A percentile compares a stretch with the other conserved stretches of the same genome.
These are phyloP conservation scores for Malacosoma neustria DNA, from an alignment of 2,888 invertebrate genomes.

Conservation along the genomic window DNA sequence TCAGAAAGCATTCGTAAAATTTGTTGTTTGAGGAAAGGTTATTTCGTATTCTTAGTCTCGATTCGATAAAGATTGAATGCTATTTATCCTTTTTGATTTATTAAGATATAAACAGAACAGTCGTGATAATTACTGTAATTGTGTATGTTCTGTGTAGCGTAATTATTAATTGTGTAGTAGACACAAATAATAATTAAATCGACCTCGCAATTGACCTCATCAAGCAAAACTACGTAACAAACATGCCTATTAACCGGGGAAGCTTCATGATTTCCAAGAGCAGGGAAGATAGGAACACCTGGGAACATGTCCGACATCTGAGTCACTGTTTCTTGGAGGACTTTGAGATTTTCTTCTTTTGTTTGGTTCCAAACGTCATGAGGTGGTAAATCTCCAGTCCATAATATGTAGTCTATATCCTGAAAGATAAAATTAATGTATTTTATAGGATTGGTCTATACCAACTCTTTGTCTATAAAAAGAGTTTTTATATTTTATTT, in stretches of 20 bases:
- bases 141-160: too few species aligned
- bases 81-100: too few species aligned
- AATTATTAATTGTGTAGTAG: too few species aligned
- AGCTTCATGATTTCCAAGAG: conserved; percentile 97
- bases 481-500: too few species aligned
- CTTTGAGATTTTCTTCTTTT: conserved; percentile 88
- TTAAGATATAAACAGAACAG: too few species aligned
- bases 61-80: too few species aligned
- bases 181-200: background rate
- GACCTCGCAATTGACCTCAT: conserved; percentile 6
- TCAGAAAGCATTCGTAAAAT: too few species aligned
- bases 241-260: conserved; percentile 93
- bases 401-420: conserved; percentile 94
- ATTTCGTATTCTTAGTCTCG: too few species aligned
- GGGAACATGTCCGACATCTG: conserved; percentile 93
- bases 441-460: too few species aligned
- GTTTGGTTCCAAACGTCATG: conserved; percentile 98
- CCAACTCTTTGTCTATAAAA: too few species aligned
- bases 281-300: conserved; percentile 93
- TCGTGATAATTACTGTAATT: too few species aligned
- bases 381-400: conserved; percentile 97
- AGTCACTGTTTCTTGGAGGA: conserved; percentile 87
- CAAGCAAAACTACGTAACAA: background rate
- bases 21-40: too few species aligned
- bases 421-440: conserved; percentile 30